Conservation (phyloP, 2,888 invertebrate species). For the Xestia rhomboidea region DNA sequence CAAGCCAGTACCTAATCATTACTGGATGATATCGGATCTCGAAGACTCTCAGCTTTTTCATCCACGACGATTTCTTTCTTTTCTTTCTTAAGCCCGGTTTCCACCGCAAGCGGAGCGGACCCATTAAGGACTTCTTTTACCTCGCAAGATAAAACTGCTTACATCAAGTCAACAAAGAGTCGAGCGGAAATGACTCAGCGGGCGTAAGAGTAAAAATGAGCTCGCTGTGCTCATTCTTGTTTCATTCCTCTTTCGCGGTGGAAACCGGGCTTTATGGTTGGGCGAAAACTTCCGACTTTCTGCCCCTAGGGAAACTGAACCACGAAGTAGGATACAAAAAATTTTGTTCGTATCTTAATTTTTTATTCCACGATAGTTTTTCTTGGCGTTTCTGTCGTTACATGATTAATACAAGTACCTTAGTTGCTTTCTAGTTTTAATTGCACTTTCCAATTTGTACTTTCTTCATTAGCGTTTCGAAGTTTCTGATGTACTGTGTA, state of each 20-base stretch:
- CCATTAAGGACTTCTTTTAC: too few species aligned
- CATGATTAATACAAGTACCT: constrained; percentile 29
- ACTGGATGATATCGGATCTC: constrained; percentile 22
- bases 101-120: too few species aligned
- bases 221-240: too few species aligned
- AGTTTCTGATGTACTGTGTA: constrained; percentile 7
- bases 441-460: constrained; percentile 23
- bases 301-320: constrained; percentile 46
- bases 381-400: constrained; percentile 36
- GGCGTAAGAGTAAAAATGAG: too few species aligned
- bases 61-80: constrained; percentile 34
- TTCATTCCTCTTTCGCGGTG: too few species aligned
- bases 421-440: constrained; percentile 19
- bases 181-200: too few species aligned
- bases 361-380: constrained; percentile 15
- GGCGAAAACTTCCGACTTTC: constrained; percentile 41
- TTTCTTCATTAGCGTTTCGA: constrained; percentile 23
- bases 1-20: constrained; percentile 53
- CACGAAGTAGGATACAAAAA: constrained; percentile 44
- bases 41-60: constrained; percentile 40
- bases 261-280: neutral
- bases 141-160: too few species aligned
- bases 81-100: constrained; percentile 24
- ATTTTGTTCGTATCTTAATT: constrained; percentile 16
- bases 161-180: too few species aligned